Conservation (phyloP, 2,888 invertebrate genomes). For the Scelioninae gen. 2 region DNA sequence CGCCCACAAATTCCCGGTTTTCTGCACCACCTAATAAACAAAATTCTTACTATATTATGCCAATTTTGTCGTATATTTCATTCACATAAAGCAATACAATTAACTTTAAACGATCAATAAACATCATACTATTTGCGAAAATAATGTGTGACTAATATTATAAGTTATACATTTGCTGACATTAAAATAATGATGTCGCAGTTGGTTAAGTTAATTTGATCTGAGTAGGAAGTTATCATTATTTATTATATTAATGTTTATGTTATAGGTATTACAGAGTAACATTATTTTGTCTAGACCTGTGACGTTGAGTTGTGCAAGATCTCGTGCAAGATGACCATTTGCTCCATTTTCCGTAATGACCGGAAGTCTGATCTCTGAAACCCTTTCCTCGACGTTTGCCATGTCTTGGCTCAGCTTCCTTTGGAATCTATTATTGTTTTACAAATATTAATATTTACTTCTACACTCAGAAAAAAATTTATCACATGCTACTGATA, state of each 20-base stretch:
- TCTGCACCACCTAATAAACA: conserved; percentile 82
- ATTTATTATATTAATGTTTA: conserved; percentile 30
- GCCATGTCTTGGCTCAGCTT: conserved; percentile 72
- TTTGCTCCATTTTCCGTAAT: conserved; percentile 87
- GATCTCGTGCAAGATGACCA: conserved; percentile 89
- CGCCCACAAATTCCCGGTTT: conserved; percentile 85
- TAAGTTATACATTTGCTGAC: neutral
- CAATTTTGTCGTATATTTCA: no score
- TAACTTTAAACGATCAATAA: no score
- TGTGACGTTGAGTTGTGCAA: conserved; percentile 87
- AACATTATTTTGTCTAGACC: conserved; percentile 75
- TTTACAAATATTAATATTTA: conserved; percentile 8
- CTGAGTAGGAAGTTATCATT: conserved; percentile 39
- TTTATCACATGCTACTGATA: no score
- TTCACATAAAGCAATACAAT: no score
- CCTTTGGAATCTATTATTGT: conserved; percentile 71
- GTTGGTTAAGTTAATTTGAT: conserved; percentile 25
- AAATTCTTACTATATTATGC: no score
- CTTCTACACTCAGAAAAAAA: no score
- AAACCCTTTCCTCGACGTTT: conserved; percentile 69
- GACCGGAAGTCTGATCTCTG: conserved; percentile 67
- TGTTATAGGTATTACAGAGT: conserved; percentile 19
- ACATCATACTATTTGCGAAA: no score
- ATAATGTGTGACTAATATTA: neutral
- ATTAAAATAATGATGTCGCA: conserved; percentile 13